Percentiles rank a stretch among this genome's conserved stretches.
Evolutionary conservation across 2,888 invertebrate species (phyloP).

Genomic region (Leptopterna dolabrata): DNA sequence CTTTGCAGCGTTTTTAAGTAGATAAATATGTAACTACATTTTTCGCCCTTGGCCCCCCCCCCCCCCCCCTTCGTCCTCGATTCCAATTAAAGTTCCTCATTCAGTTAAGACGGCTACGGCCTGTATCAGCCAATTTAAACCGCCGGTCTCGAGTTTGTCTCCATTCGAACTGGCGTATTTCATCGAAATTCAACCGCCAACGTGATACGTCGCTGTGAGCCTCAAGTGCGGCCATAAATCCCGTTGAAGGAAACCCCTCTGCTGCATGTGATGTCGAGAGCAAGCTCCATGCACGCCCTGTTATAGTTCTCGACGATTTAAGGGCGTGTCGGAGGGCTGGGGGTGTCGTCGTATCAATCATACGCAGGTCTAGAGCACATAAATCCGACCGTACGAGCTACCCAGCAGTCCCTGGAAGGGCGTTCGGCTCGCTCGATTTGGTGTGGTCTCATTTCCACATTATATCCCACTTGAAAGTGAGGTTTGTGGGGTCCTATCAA

Average conservation of each 20-base stretch:
- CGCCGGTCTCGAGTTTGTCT: too few species aligned
- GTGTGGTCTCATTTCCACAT: neutral
- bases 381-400: constrained; percentile 12
- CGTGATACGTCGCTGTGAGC: too few species aligned
- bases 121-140: too few species aligned
- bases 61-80: too few species aligned
- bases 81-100: too few species aligned
- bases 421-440: neutral
- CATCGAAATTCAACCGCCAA: too few species aligned
- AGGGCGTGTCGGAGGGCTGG: constrained; percentile 17
- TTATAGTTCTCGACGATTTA: neutral
- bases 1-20: too few species aligned
- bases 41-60: too few species aligned
- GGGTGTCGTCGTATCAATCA: constrained; percentile 36
- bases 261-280: constrained; percentile 1
- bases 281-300: neutral
- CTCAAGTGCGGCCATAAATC: neutral
- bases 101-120: too few species aligned
- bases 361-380: constrained; percentile 25
- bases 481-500: too few species aligned
- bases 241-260: neutral
- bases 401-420: neutral
- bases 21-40: too few species aligned
- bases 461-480: neutral
- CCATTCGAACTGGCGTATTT: too few species aligned